Evolutionary conservation across 1,140 invertebrate genomes (phyloP), one percentile per base, ranked within the genome.

Genomic region (Agrypnia vestita): DNA sequence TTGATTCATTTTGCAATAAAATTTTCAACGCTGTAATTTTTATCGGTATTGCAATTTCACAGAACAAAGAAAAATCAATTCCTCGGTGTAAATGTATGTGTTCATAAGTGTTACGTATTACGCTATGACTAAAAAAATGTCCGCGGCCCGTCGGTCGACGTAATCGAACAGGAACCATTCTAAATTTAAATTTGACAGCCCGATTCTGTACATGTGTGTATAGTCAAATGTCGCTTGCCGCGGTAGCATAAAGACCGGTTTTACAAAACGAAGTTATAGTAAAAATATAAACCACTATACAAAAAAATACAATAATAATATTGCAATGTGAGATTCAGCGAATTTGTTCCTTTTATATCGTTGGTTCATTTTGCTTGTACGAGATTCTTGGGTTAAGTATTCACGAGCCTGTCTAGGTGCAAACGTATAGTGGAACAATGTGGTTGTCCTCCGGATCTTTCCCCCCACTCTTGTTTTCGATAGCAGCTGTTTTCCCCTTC

Each of bases 161-260:
- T 76, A 76, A 76, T 76, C 75, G 61, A 76, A 64, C 75, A 76
- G 75, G 75, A 76, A 76, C 75, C 19, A 67, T 76, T 76, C 75
- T 64, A 51, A 76, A 25, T 76, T 64, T 53, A n/a, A 73, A 76
- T 76, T 67, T 67, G 75, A 62, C 55, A 62, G 8, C n/a, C 7
- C 19, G 44, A 59, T 55, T 47, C 4, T 19, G 21, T 17, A 69
- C 44, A 46, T 21, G 62, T 44, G 43, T 67, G 25, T 35, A 55
- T 61, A 75, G 56, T 56, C 10, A 55, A 49, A 35, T 76, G 75
- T 21, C 75, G 61, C 19, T 64, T 76, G 21, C 25, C 61, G 15
- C n/a, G 47, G 56, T 15, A 73, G 73, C 9, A 69, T 69, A 47
- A 8, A 55, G 10, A 73, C 13, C 49, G 47, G 13, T 53, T 55